Percentiles rank a stretch among this genome's conserved stretches.
Evolutionary conservation across 1,140 invertebrate species (phyloP).

Genomic region (Aphelinus certus): DNA sequence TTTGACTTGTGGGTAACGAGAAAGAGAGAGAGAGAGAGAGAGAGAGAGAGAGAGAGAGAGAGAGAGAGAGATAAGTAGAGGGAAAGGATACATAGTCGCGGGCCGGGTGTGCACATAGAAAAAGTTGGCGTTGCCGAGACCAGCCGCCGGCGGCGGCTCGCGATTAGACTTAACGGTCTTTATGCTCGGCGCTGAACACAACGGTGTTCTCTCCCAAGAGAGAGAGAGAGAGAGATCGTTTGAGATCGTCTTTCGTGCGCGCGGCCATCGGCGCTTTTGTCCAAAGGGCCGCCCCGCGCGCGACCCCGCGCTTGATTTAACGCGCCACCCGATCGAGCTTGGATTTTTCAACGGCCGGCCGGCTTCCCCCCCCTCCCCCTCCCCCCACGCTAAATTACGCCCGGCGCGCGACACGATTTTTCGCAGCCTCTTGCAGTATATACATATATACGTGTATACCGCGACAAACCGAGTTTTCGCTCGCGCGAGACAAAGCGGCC

Average conservation of each 20-base stretch:
- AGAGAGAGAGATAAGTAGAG: too few species aligned
- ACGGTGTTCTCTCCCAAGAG: constrained; percentile 26
- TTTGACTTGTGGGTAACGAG: not conserved
- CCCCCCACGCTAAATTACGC: not conserved
- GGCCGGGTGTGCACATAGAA: not conserved
- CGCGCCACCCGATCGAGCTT: not conserved
- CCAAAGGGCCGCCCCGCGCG: not conserved
- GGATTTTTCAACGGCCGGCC: constrained; percentile 23
- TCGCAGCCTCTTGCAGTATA: not conserved
- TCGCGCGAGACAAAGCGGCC: too few species aligned
- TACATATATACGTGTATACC: not conserved
- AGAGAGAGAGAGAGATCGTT: constrained; percentile 6
- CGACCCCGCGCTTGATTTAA: constrained; percentile 22
- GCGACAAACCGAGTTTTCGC: not conserved
- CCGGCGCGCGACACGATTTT: constrained; percentile 6
- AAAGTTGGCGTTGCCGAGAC: not conserved
- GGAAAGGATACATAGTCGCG: too few species aligned
- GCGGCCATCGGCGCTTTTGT: constrained; percentile 21
- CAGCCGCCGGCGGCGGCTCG: constrained; percentile 10
- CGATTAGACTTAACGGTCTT: constrained; percentile 50
- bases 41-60: too few species aligned
- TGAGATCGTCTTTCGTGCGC: not conserved
- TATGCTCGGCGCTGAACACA: constrained; percentile 39
- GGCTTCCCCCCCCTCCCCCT: not conserved
- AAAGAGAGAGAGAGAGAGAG: too few species aligned